phyloP scores from a whole-genome alignment of 1,140 invertebrate species.

The Heliconius himera region DNA sequence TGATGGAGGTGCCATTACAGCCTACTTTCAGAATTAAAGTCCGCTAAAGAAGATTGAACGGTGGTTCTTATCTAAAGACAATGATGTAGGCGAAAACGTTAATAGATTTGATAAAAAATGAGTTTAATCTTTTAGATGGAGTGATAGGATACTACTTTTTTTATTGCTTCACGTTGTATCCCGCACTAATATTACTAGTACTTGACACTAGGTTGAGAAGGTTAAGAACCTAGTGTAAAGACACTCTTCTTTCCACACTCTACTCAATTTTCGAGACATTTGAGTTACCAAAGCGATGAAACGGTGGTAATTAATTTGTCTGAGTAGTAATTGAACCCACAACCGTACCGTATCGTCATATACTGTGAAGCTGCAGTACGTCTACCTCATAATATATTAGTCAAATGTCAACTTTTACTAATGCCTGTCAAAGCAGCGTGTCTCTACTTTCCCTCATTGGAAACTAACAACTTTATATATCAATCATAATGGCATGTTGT shows the following conservation, averaged over 20 bases:
- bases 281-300: no score
- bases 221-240: no score
- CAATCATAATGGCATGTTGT: constrained; percentile 69
- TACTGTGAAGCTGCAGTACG: no score
- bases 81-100: constrained; percentile 73
- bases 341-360: no score
- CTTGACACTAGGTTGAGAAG: no score
- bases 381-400: background rate
- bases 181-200: no score
- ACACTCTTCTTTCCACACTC: no score
- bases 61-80: constrained; percentile 70
- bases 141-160: background rate
- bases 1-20: constrained; percentile 71
- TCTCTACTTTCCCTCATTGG: constrained; percentile 2
- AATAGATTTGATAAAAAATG: constrained; percentile 41
- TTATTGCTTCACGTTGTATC: no score
- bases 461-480: constrained; percentile 33
- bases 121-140: background rate
- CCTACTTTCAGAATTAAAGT: constrained; percentile 77
- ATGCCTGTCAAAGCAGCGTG: background rate
- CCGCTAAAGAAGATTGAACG: constrained; percentile 76
- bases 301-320: no score
- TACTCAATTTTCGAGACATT: no score
- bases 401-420: constrained; percentile 5
- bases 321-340: no score